Base-by-base conservation (phyloP, 1,140 invertebrate species). In the Mya arenaria region DNA sequence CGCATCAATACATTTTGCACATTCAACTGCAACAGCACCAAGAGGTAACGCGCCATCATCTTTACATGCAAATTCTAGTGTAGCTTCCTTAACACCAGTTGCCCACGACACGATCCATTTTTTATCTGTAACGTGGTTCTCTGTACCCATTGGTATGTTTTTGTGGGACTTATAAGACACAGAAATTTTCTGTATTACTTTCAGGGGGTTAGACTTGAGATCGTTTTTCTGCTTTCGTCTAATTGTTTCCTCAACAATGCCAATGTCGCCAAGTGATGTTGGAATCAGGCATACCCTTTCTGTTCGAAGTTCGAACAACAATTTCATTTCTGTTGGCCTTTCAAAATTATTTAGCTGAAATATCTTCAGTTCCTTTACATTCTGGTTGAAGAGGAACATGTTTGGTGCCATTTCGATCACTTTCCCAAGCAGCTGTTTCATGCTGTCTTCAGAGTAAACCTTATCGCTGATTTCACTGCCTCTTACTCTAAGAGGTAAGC, bases 201-300 rank as follows among this genome's bases (percentile, higher is more conserved):
- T 30, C 6, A 68, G 28, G 30, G 62, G 44, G 36, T 44, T 23
- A n/a, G 32, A 10, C 0, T 6, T 13, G 41, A 68, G 32, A 28
- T 30, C 17, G 17, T 15, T 28, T 8, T 17, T 58, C 2, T 44
- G 19, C 60, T 79, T 79, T 15, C 32, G 19, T 39, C 25, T 17
- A 0, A 48, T 32, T 10, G 75, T 19, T 13, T 39, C 48, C 55
- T 19, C 10, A 55, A 36, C 63, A 74, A 32, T 23, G 44, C 6
- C 0, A 25, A 37, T 1, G 30, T 4, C 39, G 36, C n/a, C 30
- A 66, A 30, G 23, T 8, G 17, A 55, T 58, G 23, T 15, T n/a
- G 91, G 79, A 15, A 87, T 86, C 60, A 90, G 82, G 39, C 89
- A 68, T 41, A 90, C 89, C 25, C 91, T 62, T n/a, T 90, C 89